Evolutionary conservation across 2,113 vertebrate species (phyloP).

Genomic region (Amazona guildingii): DNA sequence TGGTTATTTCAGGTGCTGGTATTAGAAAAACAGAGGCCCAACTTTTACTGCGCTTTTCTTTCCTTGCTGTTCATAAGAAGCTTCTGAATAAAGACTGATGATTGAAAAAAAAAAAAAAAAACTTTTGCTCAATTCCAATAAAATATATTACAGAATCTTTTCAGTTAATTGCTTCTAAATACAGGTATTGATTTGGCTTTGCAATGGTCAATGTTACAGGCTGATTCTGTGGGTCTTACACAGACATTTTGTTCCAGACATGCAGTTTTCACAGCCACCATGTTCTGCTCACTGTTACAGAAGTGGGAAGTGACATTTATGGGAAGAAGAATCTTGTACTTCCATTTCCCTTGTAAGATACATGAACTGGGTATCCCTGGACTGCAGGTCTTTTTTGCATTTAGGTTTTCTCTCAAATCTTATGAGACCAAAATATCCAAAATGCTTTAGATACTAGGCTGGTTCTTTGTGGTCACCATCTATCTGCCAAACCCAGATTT

Average conservation of each 20-base stretch:
- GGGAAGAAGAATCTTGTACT: not conserved
- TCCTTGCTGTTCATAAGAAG: not conserved
- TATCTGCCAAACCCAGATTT: not conserved
- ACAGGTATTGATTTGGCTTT: not conserved
- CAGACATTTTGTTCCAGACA: not conserved
- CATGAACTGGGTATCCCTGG: not conserved
- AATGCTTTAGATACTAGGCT: not conserved
- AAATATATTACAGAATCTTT: not conserved
- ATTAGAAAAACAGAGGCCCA: not conserved
- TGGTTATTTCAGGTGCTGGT: conserved; percentile 13
- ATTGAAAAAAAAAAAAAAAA: not conserved
- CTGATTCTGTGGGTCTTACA: not conserved
- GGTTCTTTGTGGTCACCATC: not conserved
- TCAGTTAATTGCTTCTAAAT: not conserved
- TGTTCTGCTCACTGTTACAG: not conserved
- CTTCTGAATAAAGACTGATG: not conserved
- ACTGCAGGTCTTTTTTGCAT: not conserved
- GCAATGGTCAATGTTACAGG: not conserved
- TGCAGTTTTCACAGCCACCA: not conserved
- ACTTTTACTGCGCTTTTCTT: not conserved
- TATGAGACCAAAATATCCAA: not conserved
- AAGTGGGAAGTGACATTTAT: not conserved
- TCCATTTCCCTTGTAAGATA: not conserved
- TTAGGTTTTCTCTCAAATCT: not conserved
- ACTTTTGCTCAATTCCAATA: not conserved